Evolutionary conservation across 2,797 vertebrate genomes (phyloP), one percentile per base, ranked within the genome.

Genomic region (Epinephelus malabaricus): DNA sequence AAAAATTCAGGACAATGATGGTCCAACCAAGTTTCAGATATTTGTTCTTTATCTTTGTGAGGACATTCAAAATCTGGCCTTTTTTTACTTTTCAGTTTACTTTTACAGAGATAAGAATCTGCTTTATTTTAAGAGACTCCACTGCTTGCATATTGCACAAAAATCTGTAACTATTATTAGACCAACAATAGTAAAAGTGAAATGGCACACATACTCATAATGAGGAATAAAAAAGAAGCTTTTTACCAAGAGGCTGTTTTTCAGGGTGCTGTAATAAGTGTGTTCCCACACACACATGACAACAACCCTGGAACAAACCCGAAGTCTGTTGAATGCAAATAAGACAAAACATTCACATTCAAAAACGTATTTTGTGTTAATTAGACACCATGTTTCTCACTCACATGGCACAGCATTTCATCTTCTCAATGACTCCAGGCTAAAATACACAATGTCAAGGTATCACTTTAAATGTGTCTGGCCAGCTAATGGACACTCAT

Each of bases 401-500:
- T 92, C 86, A 88, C 49, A 54, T 65, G 38, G 73, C 54, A 15
- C 69, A 72, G 83, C 74, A 84, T 88, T 86, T 90, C 86, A 84
- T 93, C 78, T 85, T 87, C 89, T 94, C 89, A 86, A 65, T 91
- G 79, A 86, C 88, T 85, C 83, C 18, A 65, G 58, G 76, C 76
- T 81, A 56, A 85, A 87, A 86, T 72, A 74, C 86, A 91, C 87
- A 88, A 89, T 89, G 89, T 90, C 83, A 79, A 86, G 82, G 90
- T 89, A 86, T 93, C 87, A 79, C 84, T 92, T 90, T 90, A 91
- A 89, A 92, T 83, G 86, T 79, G 78, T 86, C 90, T 89, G 81
- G 83, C 87, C 70, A 23, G 89, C 93, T 94, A 94, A 94, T 93
- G 94, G 94, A 93, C 90, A 86, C 92, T 92, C 92, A 91, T 92